These are phyloP conservation scores for Simalia tracyae DNA, from an alignment of 2,797 vertebrate species.

Conservation along the genomic window DNA sequence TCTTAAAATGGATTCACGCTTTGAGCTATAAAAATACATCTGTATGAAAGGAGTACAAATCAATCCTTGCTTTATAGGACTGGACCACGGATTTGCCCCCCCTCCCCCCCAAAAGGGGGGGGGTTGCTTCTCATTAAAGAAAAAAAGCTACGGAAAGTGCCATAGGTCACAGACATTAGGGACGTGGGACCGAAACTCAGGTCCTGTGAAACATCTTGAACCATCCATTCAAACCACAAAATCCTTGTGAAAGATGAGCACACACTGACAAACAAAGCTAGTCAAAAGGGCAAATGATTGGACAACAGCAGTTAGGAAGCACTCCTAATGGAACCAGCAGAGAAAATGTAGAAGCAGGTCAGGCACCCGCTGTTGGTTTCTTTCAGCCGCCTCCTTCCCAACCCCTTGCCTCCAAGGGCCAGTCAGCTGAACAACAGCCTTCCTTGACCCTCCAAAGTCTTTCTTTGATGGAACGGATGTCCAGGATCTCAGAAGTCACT, in stretches of 20 bases:
- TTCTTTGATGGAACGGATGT: background rate
- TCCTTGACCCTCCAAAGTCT: background rate
- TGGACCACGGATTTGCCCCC: background rate
- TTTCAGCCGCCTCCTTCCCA: background rate
- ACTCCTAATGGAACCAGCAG: constrained; percentile 24
- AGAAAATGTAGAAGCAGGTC: constrained; percentile 17
- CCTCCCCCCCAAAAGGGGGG: no score
- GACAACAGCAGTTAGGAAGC: constrained; percentile 35
- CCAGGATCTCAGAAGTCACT: constrained; percentile 84
- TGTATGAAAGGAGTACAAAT: constrained; percentile 32
- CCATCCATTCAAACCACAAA: background rate
- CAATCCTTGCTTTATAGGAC: background rate
- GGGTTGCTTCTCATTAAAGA: background rate
- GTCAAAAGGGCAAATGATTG: constrained; percentile 26
- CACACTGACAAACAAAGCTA: background rate
- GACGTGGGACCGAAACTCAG: background rate
- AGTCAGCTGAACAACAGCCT: background rate
- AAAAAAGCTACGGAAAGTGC: background rate
- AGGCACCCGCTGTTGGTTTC: background rate
- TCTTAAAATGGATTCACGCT: constrained; percentile 6
- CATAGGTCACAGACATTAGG: background rate
- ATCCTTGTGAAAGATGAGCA: background rate
- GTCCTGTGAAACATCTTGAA: background rate
- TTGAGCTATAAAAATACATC: constrained; percentile 50
- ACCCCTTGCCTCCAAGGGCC: background rate